Base-by-base conservation (phyloP, 2,888 invertebrate genomes). In the Caenorhabditis uteleia region DNA sequence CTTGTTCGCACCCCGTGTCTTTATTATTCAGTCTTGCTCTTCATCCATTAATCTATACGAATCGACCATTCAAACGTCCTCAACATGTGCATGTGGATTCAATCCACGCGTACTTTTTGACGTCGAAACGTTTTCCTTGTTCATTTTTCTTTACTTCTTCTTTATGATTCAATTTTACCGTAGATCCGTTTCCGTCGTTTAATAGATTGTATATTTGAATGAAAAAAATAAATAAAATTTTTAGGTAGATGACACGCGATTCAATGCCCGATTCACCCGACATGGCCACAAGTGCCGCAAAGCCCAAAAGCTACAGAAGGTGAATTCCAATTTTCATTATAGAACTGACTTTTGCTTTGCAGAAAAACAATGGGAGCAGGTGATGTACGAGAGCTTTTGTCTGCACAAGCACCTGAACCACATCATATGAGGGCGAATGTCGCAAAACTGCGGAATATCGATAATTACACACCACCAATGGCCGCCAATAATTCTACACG, bases 221-320 rank as follows among this genome's bases (percentile, higher is more conserved):
- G 26, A 50, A 58, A 54, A 45, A 31, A 31, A 55, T 54, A 31
- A n/a, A 49, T 45, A 27, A 61, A 50, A 46, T 27, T 56, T 62
- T 62, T 56, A 56, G 56, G 46, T 29, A 7, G 33, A 61, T 56
- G 61, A 51, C 56, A 25, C 40, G 56, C 34, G 55, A 55, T 45
- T 45, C 31, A 39, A 50, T 46, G 55, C 14, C 42, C 25, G 46
- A 55, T 20, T 38, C 45, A 7, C 34, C 25, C 34, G 42, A 61
- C 33, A 55, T 50, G 50, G 46, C 49, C 6, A 20, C 36, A 7
- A 36, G 36, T 36, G 5, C 18, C 6, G 7, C 36, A 7, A 8
- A 36, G 3, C 4, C 18, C 7, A 36, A 3, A 6, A 18, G 14
- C 7, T 36, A 20, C 10, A 36, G 36, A 36, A 36, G 36, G 36